phyloP scores from a whole-genome alignment of 2,888 invertebrate species.

The Cepaea hortensis region DNA sequence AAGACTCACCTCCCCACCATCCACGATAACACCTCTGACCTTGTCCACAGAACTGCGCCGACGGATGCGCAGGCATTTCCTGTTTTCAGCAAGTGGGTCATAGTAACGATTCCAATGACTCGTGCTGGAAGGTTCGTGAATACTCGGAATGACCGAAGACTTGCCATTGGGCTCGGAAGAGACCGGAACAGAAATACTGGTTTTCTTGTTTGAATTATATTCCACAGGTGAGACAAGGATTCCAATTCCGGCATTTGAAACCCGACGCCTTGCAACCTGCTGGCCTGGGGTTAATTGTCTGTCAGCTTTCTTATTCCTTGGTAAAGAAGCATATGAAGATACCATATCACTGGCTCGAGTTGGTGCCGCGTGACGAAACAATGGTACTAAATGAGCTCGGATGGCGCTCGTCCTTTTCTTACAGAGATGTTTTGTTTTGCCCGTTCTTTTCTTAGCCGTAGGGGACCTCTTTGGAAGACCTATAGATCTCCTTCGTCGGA shows the following conservation, averaged over 20 bases:
- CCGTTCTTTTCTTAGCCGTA: background rate
- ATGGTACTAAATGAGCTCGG: background rate
- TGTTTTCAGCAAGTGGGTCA: background rate
- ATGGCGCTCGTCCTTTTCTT: conserved; percentile 4
- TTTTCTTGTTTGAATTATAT: too few relatives aligned
- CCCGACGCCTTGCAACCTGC: background rate
- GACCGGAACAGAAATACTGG: background rate
- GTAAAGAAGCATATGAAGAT: background rate
- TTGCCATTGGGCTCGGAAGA: background rate
- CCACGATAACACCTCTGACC: conserved; percentile 7
- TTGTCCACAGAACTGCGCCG: conserved; percentile 30
- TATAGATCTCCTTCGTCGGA: conserved; percentile 6
- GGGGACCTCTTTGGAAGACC: background rate
- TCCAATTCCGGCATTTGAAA: background rate
- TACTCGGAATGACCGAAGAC: background rate
- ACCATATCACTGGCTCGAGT: background rate
- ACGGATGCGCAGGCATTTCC: conserved; percentile 16
- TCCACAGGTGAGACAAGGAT: too few relatives aligned
- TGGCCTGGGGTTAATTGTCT: background rate
- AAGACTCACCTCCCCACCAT: conserved; percentile 33
- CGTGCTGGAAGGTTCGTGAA: background rate
- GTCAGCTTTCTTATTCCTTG: background rate
- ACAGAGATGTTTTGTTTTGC: conserved; percentile 23
- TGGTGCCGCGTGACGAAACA: background rate
- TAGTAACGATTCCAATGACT: background rate